Evolutionary conservation across 2,888 invertebrate species (phyloP).

Genomic region (Campoplex capitator): DNA sequence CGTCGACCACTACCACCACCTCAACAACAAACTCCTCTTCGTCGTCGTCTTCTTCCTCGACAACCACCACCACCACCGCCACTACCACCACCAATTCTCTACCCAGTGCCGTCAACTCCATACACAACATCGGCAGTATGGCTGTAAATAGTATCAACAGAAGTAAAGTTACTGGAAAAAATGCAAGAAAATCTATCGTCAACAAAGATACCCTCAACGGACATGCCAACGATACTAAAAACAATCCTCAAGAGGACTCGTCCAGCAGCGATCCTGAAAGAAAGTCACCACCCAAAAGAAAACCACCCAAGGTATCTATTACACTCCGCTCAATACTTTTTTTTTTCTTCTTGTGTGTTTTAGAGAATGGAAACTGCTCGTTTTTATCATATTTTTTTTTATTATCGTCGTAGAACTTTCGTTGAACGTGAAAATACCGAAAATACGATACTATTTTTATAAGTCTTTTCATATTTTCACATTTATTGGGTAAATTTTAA

Average conservation of each 20-base stretch:
- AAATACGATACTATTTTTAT: background rate
- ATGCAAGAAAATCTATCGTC: slow-evolving; percentile 83
- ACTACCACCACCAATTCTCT: slow-evolving; percentile 82
- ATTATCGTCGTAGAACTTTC: background rate
- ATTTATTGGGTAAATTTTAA: background rate
- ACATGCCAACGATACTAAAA: slow-evolving; percentile 85
- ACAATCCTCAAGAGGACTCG: slow-evolving; percentile 86
- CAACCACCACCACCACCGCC: slow-evolving; percentile 49
- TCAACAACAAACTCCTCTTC: slow-evolving; percentile 14
- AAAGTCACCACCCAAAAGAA: slow-evolving; percentile 87
- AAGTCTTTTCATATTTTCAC: background rate
- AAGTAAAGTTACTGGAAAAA: slow-evolving; percentile 85
- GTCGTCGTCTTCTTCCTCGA: slow-evolving; percentile 5
- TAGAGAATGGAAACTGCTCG: background rate
- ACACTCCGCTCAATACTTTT: slow-evolving; percentile 49
- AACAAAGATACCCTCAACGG: slow-evolving; percentile 85
- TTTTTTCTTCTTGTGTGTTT: slow-evolving; percentile 29
- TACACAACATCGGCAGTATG: slow-evolving; percentile 88
- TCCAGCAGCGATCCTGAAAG: slow-evolving; percentile 89
- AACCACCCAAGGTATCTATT: slow-evolving; percentile 87
- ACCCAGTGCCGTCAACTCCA: slow-evolving; percentile 85
- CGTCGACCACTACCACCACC: slow-evolving; percentile 82
- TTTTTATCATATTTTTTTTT: background rate
- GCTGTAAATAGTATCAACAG: slow-evolving; percentile 89
- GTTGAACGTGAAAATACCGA: background rate